Percentiles rank a stretch among this genome's conserved stretches.
phyloP scores from a whole-genome alignment of 1,140 invertebrate species.

The Gyrodactylus salaris region DNA sequence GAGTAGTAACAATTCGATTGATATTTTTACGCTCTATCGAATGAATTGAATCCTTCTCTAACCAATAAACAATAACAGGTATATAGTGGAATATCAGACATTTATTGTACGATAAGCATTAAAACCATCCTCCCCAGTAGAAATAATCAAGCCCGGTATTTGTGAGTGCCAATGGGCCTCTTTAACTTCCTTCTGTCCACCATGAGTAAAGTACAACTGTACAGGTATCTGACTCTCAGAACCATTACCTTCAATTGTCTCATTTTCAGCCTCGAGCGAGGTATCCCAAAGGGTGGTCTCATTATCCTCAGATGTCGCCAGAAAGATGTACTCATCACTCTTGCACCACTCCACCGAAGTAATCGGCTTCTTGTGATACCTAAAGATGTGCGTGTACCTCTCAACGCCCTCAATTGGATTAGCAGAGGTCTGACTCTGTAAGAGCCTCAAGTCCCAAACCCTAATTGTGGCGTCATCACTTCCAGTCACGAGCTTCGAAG shows the following conservation, averaged over 20 bases:
- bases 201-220: slow-evolving; percentile 81
- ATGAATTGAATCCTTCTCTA: too few species aligned
- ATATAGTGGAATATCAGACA: too few species aligned
- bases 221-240: slow-evolving; percentile 40
- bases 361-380: slow-evolving; percentile 56
- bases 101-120: slow-evolving; percentile 93
- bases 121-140: slow-evolving; percentile 64
- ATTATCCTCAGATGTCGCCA: slow-evolving; percentile 63
- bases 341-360: slow-evolving; percentile 91
- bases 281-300: slow-evolving; percentile 90
- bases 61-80: too few species aligned
- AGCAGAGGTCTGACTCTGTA: slow-evolving; percentile 22
- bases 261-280: slow-evolving; percentile 37
- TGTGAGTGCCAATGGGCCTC: slow-evolving; percentile 95
- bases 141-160: slow-evolving; percentile 57
- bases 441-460: slow-evolving; percentile 71
- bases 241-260: slow-evolving; percentile 16
- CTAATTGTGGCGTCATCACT: slow-evolving; percentile 74
- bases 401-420: neutral
- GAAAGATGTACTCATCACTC: slow-evolving; percentile 53
- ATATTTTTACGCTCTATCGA: too few species aligned
- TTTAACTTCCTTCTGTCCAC: slow-evolving; percentile 85
- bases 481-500: slow-evolving; percentile 50
- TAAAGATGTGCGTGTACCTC: slow-evolving; percentile 49
- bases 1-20: too few species aligned